phyloP scores from a whole-genome alignment of 2,113 vertebrate species.

The Scomber colias region DNA sequence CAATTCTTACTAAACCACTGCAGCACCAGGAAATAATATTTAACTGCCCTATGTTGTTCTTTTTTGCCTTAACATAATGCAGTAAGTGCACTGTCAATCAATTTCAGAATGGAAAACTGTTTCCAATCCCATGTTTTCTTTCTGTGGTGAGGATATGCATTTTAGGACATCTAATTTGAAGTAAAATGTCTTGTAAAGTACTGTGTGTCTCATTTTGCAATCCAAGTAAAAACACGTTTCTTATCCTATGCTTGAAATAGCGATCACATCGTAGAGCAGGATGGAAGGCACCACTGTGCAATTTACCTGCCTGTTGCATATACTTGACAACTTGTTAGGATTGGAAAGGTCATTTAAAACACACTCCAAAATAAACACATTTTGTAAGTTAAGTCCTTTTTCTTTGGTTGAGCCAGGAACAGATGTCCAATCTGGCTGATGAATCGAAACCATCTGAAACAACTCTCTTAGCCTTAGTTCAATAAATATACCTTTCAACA shows the following conservation, averaged over 20 bases:
- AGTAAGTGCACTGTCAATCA: slow-evolving; percentile 20
- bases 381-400: slow-evolving; percentile 84
- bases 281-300: slow-evolving; percentile 49
- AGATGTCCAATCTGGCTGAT: slow-evolving; percentile 91
- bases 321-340: slow-evolving; percentile 85
- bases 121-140: slow-evolving; percentile 6
- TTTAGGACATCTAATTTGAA: slow-evolving; percentile 15
- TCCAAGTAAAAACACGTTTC: slow-evolving; percentile 34
- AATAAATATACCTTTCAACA: slow-evolving; percentile 96
- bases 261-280: slow-evolving; percentile 32
- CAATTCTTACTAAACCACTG: slow-evolving; percentile 4
- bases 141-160: not conserved
- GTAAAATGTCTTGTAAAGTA: slow-evolving; percentile 9
- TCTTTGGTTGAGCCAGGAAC: slow-evolving; percentile 87
- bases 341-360: slow-evolving; percentile 85
- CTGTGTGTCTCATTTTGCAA: slow-evolving; percentile 24
- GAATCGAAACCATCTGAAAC: slow-evolving; percentile 97
- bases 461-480: slow-evolving; percentile 89
- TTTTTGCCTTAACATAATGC: not conserved
- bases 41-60: not conserved
- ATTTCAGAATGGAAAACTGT: slow-evolving; percentile 4
- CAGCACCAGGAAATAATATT: slow-evolving; percentile 20
- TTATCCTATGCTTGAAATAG: slow-evolving; percentile 23
- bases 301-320: slow-evolving; percentile 78
- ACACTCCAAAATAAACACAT: slow-evolving; percentile 86